Evolutionary conservation across 2,797 vertebrate species (phyloP).

Genomic region (Chiroxiphia lanceolata): DNA sequence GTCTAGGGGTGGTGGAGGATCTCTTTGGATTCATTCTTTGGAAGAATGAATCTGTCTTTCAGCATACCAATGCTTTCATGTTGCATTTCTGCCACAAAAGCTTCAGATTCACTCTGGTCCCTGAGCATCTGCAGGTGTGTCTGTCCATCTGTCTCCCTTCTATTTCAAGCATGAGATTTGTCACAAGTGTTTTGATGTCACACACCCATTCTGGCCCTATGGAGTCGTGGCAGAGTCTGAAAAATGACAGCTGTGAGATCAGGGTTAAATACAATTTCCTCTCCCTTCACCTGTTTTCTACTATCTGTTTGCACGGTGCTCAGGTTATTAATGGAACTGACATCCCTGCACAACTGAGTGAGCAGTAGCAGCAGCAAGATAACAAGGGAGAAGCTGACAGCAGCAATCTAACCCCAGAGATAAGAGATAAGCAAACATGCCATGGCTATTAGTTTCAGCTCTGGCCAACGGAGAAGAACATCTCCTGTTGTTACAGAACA

Average conservation of each 20-base stretch:
- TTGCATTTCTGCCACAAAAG: not conserved
- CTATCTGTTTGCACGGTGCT: slow-evolving; percentile 65
- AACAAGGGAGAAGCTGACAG: slow-evolving; percentile 76
- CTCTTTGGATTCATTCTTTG: not conserved
- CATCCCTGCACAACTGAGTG: slow-evolving; percentile 74
- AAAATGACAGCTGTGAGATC: slow-evolving; percentile 72
- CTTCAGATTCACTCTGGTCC: not conserved
- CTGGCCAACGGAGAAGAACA: slow-evolving; percentile 33
- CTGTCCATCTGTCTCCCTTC: slow-evolving; percentile 13
- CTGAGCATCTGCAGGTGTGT: not conserved
- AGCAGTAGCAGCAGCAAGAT: slow-evolving; percentile 74
- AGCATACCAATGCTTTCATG: not conserved
- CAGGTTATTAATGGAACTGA: slow-evolving; percentile 81
- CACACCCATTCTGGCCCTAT: not conserved
- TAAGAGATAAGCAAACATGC: slow-evolving; percentile 67
- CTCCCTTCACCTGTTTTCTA: slow-evolving; percentile 68
- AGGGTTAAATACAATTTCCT: slow-evolving; percentile 77
- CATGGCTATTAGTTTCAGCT: slow-evolving; percentile 68
- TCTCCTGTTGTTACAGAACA: slow-evolving; percentile 9
- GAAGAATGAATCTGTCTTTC: not conserved
- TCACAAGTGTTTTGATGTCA: slow-evolving; percentile 62
- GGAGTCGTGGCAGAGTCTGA: not conserved
- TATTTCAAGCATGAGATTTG: slow-evolving; percentile 37
- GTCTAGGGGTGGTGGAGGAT: not conserved
- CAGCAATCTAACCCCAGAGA: slow-evolving; percentile 64